phyloP scores from a whole-genome alignment of 2,113 vertebrate genomes.

The Dicaeum eximium region DNA sequence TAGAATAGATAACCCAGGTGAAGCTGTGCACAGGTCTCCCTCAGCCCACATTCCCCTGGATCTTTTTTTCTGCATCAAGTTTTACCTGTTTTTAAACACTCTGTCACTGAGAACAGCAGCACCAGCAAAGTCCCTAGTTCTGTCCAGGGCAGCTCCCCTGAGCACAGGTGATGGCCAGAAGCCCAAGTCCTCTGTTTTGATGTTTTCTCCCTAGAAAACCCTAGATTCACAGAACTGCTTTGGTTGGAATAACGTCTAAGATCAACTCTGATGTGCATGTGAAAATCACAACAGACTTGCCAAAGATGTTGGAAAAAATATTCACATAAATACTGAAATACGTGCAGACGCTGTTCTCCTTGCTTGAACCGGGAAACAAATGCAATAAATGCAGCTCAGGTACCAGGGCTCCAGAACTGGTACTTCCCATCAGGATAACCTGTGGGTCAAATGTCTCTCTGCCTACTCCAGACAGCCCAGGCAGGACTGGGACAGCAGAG shows the following conservation, averaged over 20 bases:
- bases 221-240: neutral
- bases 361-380: neutral
- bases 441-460: neutral
- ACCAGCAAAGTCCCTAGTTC: neutral
- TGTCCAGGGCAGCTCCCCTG: neutral
- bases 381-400: neutral
- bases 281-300: neutral
- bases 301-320: neutral
- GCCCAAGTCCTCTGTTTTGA: neutral
- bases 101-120: neutral
- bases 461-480: fast-evolving
- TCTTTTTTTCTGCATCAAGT: neutral
- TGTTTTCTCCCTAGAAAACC: neutral
- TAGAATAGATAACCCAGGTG: neutral
- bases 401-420: neutral
- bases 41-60: neutral
- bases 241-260: neutral
- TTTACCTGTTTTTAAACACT: neutral
- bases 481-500: neutral
- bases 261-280: no score
- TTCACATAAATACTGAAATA: neutral
- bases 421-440: neutral
- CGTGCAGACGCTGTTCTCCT: neutral
- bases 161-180: neutral
- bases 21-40: neutral